phyloP scores from a whole-genome alignment of 2,888 invertebrate genomes.

The Biston stratarius region DNA sequence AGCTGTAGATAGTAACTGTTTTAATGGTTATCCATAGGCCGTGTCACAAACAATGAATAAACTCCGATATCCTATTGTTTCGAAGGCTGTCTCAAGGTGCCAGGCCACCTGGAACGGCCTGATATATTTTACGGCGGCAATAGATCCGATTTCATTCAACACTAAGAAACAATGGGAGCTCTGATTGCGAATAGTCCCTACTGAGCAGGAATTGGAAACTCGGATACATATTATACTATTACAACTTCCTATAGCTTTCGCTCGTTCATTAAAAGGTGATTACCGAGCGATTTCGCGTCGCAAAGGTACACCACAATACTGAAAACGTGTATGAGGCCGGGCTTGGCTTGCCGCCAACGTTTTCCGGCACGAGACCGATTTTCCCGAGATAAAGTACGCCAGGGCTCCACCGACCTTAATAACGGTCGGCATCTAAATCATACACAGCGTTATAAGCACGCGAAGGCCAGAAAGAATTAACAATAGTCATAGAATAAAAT shows the following conservation, averaged over 20 bases:
- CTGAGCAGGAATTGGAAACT: constrained; percentile 40
- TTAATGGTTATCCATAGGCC: constrained; percentile 15
- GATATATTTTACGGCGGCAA: constrained; percentile 45
- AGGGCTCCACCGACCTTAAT: constrained; percentile 54
- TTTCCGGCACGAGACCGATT: constrained; percentile 73
- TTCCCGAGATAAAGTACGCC: constrained; percentile 71
- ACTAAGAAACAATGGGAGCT: constrained; percentile 43
- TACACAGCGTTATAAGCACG: constrained; percentile 62
- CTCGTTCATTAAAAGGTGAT: constrained; percentile 27
- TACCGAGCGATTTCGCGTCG: constrained; percentile 34
- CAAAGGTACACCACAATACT: constrained; percentile 50
- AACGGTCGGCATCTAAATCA: constrained; percentile 56
- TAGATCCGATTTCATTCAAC: constrained; percentile 30
- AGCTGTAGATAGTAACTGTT: constrained; percentile 10
- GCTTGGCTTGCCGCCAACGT: constrained; percentile 72
- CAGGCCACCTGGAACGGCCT: constrained; percentile 60
- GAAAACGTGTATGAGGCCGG: constrained; percentile 56
- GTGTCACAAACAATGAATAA: constrained; percentile 25
- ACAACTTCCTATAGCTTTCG: constrained; percentile 36
- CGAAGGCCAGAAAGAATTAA: constrained; percentile 55
- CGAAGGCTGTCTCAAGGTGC: constrained; percentile 64
- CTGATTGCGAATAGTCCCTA: constrained; percentile 41
- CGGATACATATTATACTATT: constrained; percentile 38
- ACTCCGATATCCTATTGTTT: constrained; percentile 56
- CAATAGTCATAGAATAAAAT: constrained; percentile 43